phyloP scores from a whole-genome alignment of 1,140 invertebrate species.

The Lucilia sericata region DNA sequence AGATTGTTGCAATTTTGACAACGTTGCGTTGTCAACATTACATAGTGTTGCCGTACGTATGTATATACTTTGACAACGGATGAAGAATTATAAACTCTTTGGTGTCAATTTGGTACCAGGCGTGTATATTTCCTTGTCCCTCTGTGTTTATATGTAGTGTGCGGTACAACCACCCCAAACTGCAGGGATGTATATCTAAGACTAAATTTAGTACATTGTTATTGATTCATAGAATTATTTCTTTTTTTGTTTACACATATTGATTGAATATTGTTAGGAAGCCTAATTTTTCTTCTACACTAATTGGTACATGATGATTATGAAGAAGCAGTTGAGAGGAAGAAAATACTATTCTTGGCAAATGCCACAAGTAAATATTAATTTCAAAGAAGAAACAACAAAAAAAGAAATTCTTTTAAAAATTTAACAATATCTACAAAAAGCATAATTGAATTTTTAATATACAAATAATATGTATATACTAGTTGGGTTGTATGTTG shows the following conservation, averaged over 20 bases:
- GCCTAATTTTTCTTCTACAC: conserved; percentile 10
- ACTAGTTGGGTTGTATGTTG: neutral
- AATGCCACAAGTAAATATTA: too few relatives aligned
- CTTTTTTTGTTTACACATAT: conserved; percentile 8
- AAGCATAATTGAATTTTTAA: neutral
- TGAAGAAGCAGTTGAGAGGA: neutral
- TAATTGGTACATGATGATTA: conserved; percentile 35
- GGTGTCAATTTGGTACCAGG: too few relatives aligned
- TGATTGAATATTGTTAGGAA: conserved; percentile 32
- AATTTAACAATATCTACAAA: neutral
- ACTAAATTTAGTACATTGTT: neutral
- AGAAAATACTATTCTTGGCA: neutral
- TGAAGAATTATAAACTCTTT: too few relatives aligned
- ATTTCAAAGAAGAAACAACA: neutral
- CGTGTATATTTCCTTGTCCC: too few relatives aligned
- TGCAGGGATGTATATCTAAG: neutral
- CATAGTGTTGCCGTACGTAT: too few relatives aligned
- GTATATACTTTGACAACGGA: too few relatives aligned
- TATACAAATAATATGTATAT: neutral
- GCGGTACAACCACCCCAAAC: too few relatives aligned
- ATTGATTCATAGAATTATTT: conserved; percentile 39
- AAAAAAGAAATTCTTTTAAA: neutral
- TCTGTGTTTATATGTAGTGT: too few relatives aligned
- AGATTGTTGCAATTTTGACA: too few relatives aligned
- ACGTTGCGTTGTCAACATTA: too few relatives aligned